These are phyloP conservation scores for Drosophila lutescens DNA, from an alignment of 2,888 invertebrate species.

Conservation along the genomic window DNA sequence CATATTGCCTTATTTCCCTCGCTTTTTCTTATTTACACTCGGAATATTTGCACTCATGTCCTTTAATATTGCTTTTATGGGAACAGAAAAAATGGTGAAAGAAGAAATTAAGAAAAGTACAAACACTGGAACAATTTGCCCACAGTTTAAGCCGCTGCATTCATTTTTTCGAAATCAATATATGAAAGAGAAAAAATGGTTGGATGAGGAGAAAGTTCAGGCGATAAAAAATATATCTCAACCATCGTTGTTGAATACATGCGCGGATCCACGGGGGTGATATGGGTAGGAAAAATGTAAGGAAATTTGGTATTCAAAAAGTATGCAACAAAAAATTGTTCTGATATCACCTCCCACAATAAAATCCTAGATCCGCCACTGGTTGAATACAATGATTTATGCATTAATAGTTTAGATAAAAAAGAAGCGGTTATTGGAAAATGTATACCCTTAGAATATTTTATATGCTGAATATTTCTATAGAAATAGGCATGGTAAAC, in stretches of 20 bases:
- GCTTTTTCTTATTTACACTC: slow-evolving; percentile 36
- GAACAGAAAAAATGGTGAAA: slow-evolving; percentile 1
- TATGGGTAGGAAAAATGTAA: too few species aligned
- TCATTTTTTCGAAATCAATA: slow-evolving; percentile 33
- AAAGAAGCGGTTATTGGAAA: too few species aligned
- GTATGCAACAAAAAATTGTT: too few species aligned
- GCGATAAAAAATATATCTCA: slow-evolving; percentile 1
- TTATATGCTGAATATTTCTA: too few species aligned
- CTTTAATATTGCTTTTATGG: slow-evolving; percentile 23
- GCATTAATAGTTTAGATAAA: too few species aligned
- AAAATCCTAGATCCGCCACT: too few species aligned
- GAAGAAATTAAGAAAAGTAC: slow-evolving; percentile 1
- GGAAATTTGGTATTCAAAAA: too few species aligned
- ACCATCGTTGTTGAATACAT: neutral
- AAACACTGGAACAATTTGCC: slow-evolving; percentile 11
- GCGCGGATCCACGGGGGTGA: too few species aligned
- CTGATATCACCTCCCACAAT: too few species aligned
- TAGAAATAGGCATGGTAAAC: too few species aligned
- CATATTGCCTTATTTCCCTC: neutral
- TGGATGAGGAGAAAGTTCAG: neutral
- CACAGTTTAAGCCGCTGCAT: slow-evolving; percentile 38
- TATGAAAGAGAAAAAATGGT: neutral
- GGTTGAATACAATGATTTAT: too few species aligned
- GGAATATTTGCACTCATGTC: slow-evolving; percentile 38
- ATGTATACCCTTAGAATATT: too few species aligned